phyloP scores from a whole-genome alignment of 23 tunicate genomes.

The Ciona savignyi region DNA sequence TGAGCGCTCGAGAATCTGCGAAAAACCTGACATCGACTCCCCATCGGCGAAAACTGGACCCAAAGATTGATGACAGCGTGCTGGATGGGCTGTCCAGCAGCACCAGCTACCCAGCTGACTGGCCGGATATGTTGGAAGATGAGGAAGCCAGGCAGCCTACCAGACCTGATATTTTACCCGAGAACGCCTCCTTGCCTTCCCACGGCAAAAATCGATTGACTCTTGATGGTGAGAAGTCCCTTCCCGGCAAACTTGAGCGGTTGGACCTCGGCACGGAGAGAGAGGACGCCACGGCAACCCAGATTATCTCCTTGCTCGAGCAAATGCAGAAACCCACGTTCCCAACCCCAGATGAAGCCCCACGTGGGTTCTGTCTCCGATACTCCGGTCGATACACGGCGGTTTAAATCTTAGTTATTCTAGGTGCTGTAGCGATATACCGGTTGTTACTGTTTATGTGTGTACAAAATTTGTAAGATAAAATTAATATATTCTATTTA shows the following conservation, averaged over 20 bases:
- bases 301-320: conserved; percentile 52
- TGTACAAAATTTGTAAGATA: no score
- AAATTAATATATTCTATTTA: no score
- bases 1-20: conserved; percentile 5
- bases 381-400: conserved; percentile 85
- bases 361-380: conserved; percentile 74
- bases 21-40: background rate
- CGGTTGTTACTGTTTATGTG: no score
- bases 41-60: conserved; percentile 9
- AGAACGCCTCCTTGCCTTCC: conserved; percentile 13
- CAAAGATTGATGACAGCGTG: background rate
- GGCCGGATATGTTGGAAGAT: conserved; percentile 56
- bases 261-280: conserved; percentile 6
- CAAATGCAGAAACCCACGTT: conserved; percentile 61
- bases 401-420: no score
- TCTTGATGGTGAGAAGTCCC: no score
- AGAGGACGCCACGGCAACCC: conserved; percentile 33
- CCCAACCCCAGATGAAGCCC: conserved; percentile 12
- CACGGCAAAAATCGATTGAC: background rate
- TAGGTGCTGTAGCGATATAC: no score
- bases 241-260: conserved; percentile 32
- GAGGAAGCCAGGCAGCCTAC: conserved; percentile 16
- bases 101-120: conserved; percentile 25
- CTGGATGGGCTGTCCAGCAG: background rate
- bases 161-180: conserved; percentile 43